Conservation (phyloP, 2,797 vertebrate genomes). For the Siniperca obscura region DNA sequence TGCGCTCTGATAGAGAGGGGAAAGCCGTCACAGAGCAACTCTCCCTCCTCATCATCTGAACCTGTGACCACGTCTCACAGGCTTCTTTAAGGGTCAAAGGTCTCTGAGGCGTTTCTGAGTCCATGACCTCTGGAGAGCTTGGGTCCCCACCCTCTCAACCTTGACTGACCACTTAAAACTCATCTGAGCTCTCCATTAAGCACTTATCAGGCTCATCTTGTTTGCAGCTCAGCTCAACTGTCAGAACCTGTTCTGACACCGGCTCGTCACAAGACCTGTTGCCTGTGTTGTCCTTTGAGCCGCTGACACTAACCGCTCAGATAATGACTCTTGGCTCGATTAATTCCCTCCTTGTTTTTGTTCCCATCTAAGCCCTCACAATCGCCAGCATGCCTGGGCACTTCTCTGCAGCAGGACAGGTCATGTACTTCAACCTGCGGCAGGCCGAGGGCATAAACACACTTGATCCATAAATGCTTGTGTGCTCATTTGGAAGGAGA, state of each 20-base stretch:
- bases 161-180: constrained; percentile 76
- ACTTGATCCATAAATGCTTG: constrained; percentile 79
- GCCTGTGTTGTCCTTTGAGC: constrained; percentile 49
- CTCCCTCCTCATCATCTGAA: constrained; percentile 40
- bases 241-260: constrained; percentile 71
- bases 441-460: constrained; percentile 65
- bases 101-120: constrained; percentile 46
- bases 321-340: constrained; percentile 63
- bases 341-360: constrained; percentile 63
- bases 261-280: constrained; percentile 55
- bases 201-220: constrained; percentile 67
- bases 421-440: constrained; percentile 72
- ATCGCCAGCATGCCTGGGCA: constrained; percentile 61
- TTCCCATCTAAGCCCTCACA: constrained; percentile 45
- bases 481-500: constrained; percentile 54
- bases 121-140: constrained; percentile 51
- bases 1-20: constrained; percentile 8
- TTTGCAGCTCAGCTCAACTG: constrained; percentile 66
- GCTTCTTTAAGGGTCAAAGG: constrained; percentile 56
- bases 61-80: constrained; percentile 39
- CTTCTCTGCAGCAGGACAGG: constrained; percentile 56
- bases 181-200: constrained; percentile 60
- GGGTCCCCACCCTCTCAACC: constrained; percentile 62
- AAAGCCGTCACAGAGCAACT: constrained; percentile 33
- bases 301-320: constrained; percentile 42